Evolutionary conservation across 2,113 vertebrate genomes (phyloP).

Genomic region (zebrafish (Danio rerio)): DNA sequence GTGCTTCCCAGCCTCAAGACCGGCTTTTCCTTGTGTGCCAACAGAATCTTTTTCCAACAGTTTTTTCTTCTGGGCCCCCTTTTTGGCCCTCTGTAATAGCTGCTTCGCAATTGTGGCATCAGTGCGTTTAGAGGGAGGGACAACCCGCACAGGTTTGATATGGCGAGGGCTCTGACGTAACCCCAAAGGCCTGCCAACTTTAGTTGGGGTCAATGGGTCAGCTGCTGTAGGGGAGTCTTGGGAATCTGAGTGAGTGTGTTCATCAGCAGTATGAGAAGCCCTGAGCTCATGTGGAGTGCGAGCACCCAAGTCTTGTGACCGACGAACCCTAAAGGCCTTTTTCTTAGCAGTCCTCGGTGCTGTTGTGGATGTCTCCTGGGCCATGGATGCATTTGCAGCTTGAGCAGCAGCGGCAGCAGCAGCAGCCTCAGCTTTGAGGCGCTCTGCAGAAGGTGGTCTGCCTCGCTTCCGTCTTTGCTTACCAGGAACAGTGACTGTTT

Average conservation of each 20-base stretch:
- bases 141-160: conserved; percentile 92
- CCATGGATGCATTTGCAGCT: conserved; percentile 59
- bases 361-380: conserved; percentile 60
- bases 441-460: conserved; percentile 89
- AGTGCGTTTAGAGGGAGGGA: conserved; percentile 93
- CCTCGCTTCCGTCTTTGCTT: conserved; percentile 86
- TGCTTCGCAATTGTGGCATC: conserved; percentile 96
- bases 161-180: conserved; percentile 94
- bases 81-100: conserved; percentile 93
- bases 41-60: conserved; percentile 89
- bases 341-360: conserved; percentile 79
- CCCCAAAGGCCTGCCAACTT: conserved; percentile 75
- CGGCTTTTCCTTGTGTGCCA: conserved; percentile 59
- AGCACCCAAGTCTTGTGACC: conserved; percentile 76
- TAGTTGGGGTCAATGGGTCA: conserved; percentile 71
- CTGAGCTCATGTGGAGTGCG: conserved; percentile 64
- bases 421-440: conserved; percentile 83
- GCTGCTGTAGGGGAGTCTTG: conserved; percentile 68
- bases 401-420: conserved; percentile 72
- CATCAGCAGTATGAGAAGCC: conserved; percentile 55
- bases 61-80: conserved; percentile 87
- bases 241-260: conserved; percentile 60
- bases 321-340: conserved; percentile 82
- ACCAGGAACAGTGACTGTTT: conserved; percentile 79
- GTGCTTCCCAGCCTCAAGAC: conserved; percentile 77